phyloP scores from a whole-genome alignment of 2,113 vertebrate species.

The Sander vitreus region DNA sequence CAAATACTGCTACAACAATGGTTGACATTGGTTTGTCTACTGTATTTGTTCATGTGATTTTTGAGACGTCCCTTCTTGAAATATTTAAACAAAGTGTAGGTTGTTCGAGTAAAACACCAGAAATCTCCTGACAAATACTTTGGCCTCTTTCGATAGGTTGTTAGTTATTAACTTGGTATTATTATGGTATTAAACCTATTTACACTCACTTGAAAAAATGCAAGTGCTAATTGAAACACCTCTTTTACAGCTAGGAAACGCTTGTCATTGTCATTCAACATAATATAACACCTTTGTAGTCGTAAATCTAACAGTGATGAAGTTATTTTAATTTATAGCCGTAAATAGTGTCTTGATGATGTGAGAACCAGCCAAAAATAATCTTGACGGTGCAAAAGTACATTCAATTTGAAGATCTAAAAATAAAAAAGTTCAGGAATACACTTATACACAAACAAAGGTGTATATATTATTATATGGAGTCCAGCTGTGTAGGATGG shows the following conservation, averaged over 20 bases:
- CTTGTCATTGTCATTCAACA: not conserved
- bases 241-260: not conserved
- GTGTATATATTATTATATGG: constrained; percentile 30
- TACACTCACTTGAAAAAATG: not conserved
- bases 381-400: not conserved
- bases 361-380: not conserved
- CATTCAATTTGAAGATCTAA: not conserved
- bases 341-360: not conserved
- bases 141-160: no score
- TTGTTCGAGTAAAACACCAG: no score
- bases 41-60: no score
- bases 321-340: not conserved
- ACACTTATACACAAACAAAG: not conserved
- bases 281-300: not conserved
- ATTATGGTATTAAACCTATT: not conserved
- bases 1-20: no score
- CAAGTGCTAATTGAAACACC: not conserved
- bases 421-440: not conserved
- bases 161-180: not conserved
- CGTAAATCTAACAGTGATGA: not conserved
- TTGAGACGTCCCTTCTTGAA: no score
- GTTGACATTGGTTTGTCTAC: no score
- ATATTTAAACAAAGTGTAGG: no score
- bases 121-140: no score
- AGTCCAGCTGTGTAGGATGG: constrained; percentile 64